These are phyloP conservation scores for Yasuhikotakia modesta DNA, from an alignment of 2,797 vertebrate species.

Conservation along the genomic window DNA sequence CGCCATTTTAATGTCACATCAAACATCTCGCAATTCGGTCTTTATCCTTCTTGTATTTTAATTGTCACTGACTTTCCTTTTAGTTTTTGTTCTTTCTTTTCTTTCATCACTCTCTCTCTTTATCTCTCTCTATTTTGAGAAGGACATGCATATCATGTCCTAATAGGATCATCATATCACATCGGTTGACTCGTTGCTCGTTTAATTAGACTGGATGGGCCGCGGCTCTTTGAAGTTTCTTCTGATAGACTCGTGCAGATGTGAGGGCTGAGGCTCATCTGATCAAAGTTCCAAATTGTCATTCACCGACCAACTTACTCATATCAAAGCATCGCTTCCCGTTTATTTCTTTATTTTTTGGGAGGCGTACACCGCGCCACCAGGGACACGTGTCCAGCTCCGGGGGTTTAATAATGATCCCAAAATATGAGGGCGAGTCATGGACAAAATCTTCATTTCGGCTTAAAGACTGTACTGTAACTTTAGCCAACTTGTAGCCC, in stretches of 20 bases:
- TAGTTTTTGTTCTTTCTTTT: constrained; percentile 22
- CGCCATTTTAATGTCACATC: not conserved
- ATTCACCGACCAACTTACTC: constrained; percentile 36
- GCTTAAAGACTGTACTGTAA: constrained; percentile 3
- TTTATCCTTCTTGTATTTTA: constrained; percentile 23
- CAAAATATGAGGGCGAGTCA: not conserved
- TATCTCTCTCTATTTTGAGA: constrained; percentile 3
- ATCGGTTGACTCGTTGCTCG: constrained; percentile 48
- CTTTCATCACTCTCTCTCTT: not conserved
- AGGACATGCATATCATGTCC: constrained; percentile 27
- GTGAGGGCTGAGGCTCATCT: constrained; percentile 4
- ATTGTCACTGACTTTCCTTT: constrained; percentile 17
- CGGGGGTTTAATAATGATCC: constrained; percentile 14
- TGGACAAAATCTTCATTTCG: not conserved
- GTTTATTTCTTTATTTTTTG: constrained; percentile 11
- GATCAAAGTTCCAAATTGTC: constrained; percentile 52
- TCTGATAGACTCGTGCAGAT: constrained; percentile 34
- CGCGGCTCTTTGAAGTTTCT: constrained; percentile 37
- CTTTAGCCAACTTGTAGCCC: not conserved
- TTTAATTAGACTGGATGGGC: constrained; percentile 57
- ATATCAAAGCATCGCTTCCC: constrained; percentile 36
- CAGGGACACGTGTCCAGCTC: constrained; percentile 33
- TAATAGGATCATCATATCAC: constrained; percentile 55
- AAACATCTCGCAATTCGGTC: constrained; percentile 9
- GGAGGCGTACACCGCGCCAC: not conserved